Percentiles rank a stretch among this genome's conserved stretches.
phyloP scores from a whole-genome alignment of 2,113 vertebrate species.

The Notothenia rossii region DNA sequence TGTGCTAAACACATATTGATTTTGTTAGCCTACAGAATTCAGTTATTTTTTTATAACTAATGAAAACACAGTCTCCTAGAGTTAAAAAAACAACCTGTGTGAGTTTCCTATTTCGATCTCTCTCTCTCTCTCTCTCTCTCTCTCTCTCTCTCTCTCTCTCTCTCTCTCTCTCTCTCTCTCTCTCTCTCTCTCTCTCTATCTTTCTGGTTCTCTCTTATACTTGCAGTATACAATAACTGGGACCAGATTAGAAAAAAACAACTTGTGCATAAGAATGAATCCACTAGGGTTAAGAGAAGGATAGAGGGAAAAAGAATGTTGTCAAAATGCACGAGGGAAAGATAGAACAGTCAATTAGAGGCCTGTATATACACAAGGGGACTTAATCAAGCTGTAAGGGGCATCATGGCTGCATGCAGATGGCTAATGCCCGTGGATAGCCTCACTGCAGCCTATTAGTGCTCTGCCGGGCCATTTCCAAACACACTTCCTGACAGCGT shows the following conservation, averaged over 20 bases:
- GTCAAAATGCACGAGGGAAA: constrained; percentile 43
- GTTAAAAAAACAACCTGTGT: constrained; percentile 6
- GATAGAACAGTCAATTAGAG: constrained; percentile 34
- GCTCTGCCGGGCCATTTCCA: constrained; percentile 57
- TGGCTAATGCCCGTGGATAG: constrained; percentile 59
- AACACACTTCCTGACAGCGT: constrained; percentile 65
- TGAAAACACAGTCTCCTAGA: background rate
- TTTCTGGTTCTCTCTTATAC: constrained; percentile 7
- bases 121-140: background rate
- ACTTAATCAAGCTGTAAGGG: constrained; percentile 63
- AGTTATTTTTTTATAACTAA: too few relatives aligned
- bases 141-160: constrained; percentile 7
- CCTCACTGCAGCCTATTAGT: constrained; percentile 54
- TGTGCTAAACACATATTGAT: background rate
- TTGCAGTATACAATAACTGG: constrained; percentile 27
- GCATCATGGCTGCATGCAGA: constrained; percentile 57
- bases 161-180: background rate
- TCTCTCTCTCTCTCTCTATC: constrained; percentile 5
- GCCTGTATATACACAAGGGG: constrained; percentile 45
- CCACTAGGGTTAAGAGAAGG: background rate
- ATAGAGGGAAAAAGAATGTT: constrained; percentile 36
- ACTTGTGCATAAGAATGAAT: constrained; percentile 14
- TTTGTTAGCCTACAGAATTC: background rate
- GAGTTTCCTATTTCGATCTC: constrained; percentile 28
- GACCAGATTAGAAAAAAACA: constrained; percentile 28